Evolutionary conservation across 2,888 invertebrate genomes (phyloP).

Genomic region (Amphipyra berbera): DNA sequence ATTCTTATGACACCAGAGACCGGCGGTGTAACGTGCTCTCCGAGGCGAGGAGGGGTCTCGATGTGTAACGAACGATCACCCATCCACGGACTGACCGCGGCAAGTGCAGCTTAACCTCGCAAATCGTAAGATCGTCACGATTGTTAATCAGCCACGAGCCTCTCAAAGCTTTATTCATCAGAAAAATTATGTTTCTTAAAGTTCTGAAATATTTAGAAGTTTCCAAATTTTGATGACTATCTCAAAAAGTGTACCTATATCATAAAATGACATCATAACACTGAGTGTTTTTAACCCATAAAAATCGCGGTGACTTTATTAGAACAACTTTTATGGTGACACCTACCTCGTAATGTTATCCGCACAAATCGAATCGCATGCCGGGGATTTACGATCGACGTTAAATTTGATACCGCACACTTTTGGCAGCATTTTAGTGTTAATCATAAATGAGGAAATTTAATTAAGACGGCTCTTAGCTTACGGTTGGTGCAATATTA

Average conservation of each 20-base stretch:
- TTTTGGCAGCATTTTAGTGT: constrained; percentile 62
- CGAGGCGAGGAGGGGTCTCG: too few species aligned
- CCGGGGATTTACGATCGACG: constrained; percentile 62
- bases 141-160: too few species aligned
- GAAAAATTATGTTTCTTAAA: too few species aligned
- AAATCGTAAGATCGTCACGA: too few species aligned
- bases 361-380: constrained; percentile 66
- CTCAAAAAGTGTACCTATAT: constrained; percentile 12
- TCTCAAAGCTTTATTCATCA: too few species aligned
- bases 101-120: too few species aligned
- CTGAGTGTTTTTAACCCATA: constrained; percentile 42
- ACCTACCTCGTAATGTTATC: constrained; percentile 51
- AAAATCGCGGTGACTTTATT: constrained; percentile 50
- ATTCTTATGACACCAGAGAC: too few species aligned
- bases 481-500: constrained; percentile 6
- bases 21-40: too few species aligned
- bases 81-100: too few species aligned
- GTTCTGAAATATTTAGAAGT: too few species aligned
- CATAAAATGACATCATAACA: constrained; percentile 27
- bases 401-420: constrained; percentile 68
- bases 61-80: too few species aligned
- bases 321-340: constrained; percentile 62
- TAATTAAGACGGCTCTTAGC: constrained; percentile 51
- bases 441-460: constrained; percentile 60
- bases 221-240: neutral